A percentile compares a stretch with the other conserved stretches of the same genome.
Conservation (phyloP, 2,797 vertebrate genomes). For the Rousettus madagascariensis region DNA sequence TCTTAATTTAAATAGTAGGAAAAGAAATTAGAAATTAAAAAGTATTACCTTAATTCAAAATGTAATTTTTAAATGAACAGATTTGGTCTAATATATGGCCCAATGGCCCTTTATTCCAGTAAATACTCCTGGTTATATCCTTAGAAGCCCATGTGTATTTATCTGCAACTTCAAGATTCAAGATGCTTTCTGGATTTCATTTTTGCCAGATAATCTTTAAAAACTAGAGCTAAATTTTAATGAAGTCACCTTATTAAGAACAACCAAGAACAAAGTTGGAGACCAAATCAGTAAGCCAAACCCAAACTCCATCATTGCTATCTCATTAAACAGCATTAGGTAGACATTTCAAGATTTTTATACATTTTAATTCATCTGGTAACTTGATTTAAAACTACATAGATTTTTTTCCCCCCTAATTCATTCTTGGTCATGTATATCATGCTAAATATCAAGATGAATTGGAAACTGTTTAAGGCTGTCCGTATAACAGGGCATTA, state of each 20-base stretch:
- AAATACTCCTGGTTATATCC: constrained; percentile 49
- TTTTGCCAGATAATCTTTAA: constrained; percentile 42
- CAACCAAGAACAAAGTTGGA: background rate
- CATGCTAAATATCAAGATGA: constrained; percentile 69
- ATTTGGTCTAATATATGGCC: constrained; percentile 58
- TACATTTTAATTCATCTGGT: constrained; percentile 74
- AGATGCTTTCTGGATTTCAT: constrained; percentile 42
- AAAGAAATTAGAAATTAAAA: constrained; percentile 4
- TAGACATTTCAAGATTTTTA: constrained; percentile 62
- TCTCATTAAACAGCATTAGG: constrained; percentile 43
- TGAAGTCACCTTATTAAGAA: constrained; percentile 27
- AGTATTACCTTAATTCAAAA: constrained; percentile 63
- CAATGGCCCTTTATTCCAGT: constrained; percentile 13
- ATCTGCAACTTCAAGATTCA: constrained; percentile 44
- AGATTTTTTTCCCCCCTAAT: constrained; percentile 65
- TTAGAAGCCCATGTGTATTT: constrained; percentile 33
- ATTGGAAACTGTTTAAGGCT: constrained; percentile 72
- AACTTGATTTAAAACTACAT: constrained; percentile 76
- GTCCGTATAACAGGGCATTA: constrained; percentile 48
- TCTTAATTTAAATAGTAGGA: background rate
- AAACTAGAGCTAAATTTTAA: constrained; percentile 33
- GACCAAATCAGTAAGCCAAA: constrained; percentile 59
- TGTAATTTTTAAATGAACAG: constrained; percentile 61
- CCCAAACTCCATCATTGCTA: background rate
- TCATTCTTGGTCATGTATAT: constrained; percentile 60